phyloP scores from a whole-genome alignment of 2,113 vertebrate species.

The Anser brachyrhynchus region DNA sequence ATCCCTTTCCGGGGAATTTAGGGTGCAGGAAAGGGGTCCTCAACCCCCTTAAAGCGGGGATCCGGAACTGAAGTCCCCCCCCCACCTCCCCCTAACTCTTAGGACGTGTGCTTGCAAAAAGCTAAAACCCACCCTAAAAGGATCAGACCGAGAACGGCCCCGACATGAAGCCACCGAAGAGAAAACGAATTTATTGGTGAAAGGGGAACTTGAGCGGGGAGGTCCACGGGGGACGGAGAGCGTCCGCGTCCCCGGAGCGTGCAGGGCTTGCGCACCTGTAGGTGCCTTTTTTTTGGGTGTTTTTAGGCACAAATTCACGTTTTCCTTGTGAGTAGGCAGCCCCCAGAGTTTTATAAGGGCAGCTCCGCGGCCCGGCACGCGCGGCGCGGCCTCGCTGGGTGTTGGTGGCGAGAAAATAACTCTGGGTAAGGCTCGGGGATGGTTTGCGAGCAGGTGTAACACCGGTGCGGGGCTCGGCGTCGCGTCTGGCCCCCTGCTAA shows the following conservation, averaged over 20 bases:
- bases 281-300: too few relatives aligned
- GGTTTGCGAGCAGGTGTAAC: accelerated
- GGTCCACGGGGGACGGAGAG: accelerated
- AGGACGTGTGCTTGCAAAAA: too few relatives aligned
- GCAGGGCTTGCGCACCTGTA: not conserved
- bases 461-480: too few relatives aligned
- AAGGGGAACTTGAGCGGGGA: not conserved
- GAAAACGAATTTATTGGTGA: not conserved
- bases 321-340: not conserved
- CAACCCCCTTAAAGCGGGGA: too few relatives aligned
- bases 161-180: not conserved
- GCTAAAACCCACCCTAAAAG: too few relatives aligned
- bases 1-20: too few relatives aligned
- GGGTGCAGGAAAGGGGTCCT: too few relatives aligned
- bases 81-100: not conserved
- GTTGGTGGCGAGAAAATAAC: not conserved
- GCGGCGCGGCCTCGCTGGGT: not conserved
- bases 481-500: too few relatives aligned
- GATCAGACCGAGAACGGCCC: too few relatives aligned
- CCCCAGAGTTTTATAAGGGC: not conserved
- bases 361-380: too few relatives aligned
- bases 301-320: accelerated
- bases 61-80: not conserved
- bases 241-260: accelerated
- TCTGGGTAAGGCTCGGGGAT: too few relatives aligned